A percentile compares a stretch with the other conserved stretches of the same genome.
Conservation (phyloP, 2,888 invertebrate genomes). For the Timandra comae region DNA sequence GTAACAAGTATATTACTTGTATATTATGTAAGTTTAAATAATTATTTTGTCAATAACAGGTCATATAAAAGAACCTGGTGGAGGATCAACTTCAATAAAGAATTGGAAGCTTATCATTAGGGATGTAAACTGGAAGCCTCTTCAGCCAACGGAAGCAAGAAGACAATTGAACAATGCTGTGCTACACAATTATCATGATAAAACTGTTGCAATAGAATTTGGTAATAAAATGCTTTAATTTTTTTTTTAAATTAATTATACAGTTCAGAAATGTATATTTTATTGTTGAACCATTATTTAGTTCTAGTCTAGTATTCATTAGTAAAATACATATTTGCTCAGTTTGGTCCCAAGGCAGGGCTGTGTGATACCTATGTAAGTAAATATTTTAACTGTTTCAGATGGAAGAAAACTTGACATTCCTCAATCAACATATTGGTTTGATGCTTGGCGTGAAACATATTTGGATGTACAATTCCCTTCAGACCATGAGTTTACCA, state of each 20-base stretch:
- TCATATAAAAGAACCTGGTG: slow-evolving; percentile 89
- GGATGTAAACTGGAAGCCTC: slow-evolving; percentile 88
- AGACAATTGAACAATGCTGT: slow-evolving; percentile 92
- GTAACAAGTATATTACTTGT: too few relatives aligned
- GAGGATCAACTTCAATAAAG: slow-evolving; percentile 82
- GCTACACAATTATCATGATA: slow-evolving; percentile 72
- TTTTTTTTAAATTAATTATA: too few relatives aligned
- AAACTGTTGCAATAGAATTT: slow-evolving; percentile 73
- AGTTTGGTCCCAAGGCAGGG: neutral
- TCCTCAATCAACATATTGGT: slow-evolving; percentile 92
- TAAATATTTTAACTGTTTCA: slow-evolving; percentile 34
- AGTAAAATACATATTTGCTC: too few relatives aligned
- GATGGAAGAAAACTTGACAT: slow-evolving; percentile 79
- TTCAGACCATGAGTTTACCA: slow-evolving; percentile 97
- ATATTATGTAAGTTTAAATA: too few relatives aligned
- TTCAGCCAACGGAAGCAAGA: slow-evolving; percentile 87
- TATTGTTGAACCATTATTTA: too few relatives aligned
- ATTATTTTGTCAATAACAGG: too few relatives aligned
- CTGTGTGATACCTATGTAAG: too few relatives aligned
- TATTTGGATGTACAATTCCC: slow-evolving; percentile 92
- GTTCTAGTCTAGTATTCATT: too few relatives aligned
- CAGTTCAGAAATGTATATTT: too few relatives aligned
- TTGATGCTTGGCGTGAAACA: slow-evolving; percentile 95
- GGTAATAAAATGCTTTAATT: slow-evolving; percentile 46
- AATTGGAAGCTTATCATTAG: slow-evolving; percentile 87